phyloP scores from a whole-genome alignment of 2,888 invertebrate species.

The Polymixis flavicincta region DNA sequence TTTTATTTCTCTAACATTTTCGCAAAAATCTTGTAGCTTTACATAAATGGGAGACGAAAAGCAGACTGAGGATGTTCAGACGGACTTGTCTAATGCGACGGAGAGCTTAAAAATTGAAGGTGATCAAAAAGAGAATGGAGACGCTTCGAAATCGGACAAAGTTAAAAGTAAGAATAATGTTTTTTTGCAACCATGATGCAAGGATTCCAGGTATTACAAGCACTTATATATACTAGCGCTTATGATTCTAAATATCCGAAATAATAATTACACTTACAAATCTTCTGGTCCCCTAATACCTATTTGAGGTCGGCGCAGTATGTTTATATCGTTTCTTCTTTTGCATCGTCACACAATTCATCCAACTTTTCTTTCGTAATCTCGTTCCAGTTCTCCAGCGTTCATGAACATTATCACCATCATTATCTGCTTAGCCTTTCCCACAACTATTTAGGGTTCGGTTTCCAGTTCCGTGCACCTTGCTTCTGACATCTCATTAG shows the following conservation, averaged over 20 bases:
- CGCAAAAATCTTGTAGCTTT: not conserved
- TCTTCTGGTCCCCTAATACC: no score
- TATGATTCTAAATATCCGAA: not conserved
- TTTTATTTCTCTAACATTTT: slow-evolving; percentile 19
- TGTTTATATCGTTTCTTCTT: not conserved
- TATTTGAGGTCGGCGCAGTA: not conserved
- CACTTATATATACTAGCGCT: not conserved
- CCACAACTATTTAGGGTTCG: no score
- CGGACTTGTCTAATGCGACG: slow-evolving; percentile 72
- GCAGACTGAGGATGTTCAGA: slow-evolving; percentile 71
- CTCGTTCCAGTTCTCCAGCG: no score
- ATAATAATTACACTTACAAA: not conserved
- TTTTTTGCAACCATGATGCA: not conserved
- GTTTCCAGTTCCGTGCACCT: no score
- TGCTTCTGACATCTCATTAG: no score
- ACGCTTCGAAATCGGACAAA: slow-evolving; percentile 82
- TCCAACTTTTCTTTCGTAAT: not conserved
- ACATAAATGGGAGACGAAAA: slow-evolving; percentile 82
- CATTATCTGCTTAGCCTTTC: no score
- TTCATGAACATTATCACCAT: not conserved
- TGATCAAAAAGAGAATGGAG: slow-evolving; percentile 82
- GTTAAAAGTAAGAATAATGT: slow-evolving; percentile 80
- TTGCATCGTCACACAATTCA: not conserved
- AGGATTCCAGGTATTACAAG: not conserved
- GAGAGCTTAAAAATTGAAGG: slow-evolving; percentile 79